Evolutionary conservation across 2,888 invertebrate genomes (phyloP), one percentile per base, ranked within the genome.

Genomic region (Sinodicranocentrus sp.): DNA sequence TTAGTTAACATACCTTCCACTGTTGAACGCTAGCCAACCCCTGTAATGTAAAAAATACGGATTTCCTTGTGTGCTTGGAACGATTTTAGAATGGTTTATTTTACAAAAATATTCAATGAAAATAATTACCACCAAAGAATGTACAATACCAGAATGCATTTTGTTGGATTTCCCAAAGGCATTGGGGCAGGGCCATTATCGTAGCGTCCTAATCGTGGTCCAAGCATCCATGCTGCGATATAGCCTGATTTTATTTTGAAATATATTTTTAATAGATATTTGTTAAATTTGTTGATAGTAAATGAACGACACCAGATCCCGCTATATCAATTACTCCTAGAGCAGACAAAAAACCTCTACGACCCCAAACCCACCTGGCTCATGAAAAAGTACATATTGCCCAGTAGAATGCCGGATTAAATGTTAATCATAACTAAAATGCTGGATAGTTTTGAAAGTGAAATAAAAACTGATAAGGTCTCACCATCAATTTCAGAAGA

Each of bases 21-120:
- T 85, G 25, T 92, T 92, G 85, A 92, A 92, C 17, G 91, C 92
- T 1, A 92, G 89, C 92, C 92, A 92, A 0, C 92, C 92, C 84
- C 84, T 80, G 19, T 1, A 57, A 71, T 21, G 17, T 1, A 65
- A 61, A n/a, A n/a, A n/a, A n/a, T n/a, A n/a, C n/a, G n/a, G n/a
- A n/a, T n/a, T n/a, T n/a, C n/a, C n/a, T n/a, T n/a, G n/a, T n/a
- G n/a, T n/a, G n/a, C n/a, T n/a, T n/a, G n/a, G n/a, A n/a, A n/a
- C n/a, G n/a, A n/a, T n/a, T n/a, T n/a, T n/a, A n/a, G n/a, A n/a
- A n/a, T n/a, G n/a, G n/a, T n/a, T n/a, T n/a, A n/a, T n/a, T n/a
- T n/a, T n/a, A n/a, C n/a, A n/a, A 8, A 48, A 52, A 25, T 28
- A 26, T 76, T 39, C 39, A n/a, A 39, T 44, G 28, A 10, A 28